A percentile compares a stretch with the other conserved stretches of the same genome.
phyloP scores from a whole-genome alignment of 1,140 invertebrate species.

The Achroia grisella region DNA sequence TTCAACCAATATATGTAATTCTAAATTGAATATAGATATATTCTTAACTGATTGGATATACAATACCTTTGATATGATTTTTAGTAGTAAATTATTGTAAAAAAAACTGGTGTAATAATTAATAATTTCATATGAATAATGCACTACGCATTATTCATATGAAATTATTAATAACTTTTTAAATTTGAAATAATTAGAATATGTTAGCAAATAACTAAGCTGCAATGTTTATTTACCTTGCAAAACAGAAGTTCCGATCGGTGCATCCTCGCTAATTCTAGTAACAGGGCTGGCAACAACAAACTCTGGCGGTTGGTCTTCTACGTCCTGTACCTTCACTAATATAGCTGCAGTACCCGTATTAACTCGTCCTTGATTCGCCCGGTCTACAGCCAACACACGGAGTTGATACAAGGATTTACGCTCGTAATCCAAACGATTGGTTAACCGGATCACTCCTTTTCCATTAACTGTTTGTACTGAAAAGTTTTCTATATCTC shows the following conservation, averaged over 20 bases:
- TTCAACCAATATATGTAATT: too few relatives aligned
- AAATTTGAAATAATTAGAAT: too few relatives aligned
- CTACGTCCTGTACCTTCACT: constrained; percentile 89
- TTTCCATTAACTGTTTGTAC: constrained; percentile 90
- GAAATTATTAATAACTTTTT: too few relatives aligned
- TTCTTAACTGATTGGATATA: too few relatives aligned
- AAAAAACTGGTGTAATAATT: too few relatives aligned
- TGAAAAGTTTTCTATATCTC: constrained; percentile 85
- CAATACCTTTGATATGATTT: too few relatives aligned
- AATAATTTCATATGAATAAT: too few relatives aligned
- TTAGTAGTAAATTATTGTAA: too few relatives aligned
- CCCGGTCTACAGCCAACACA: constrained; percentile 88
- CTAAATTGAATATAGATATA: too few relatives aligned
- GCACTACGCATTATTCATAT: too few relatives aligned
- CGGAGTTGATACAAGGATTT: constrained; percentile 92
- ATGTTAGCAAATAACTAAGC: too few relatives aligned
- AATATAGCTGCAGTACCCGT: constrained; percentile 92
- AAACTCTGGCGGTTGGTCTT: constrained; percentile 94
- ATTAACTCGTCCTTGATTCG: constrained; percentile 83
- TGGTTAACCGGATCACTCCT: constrained; percentile 87
- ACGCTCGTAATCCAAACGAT: constrained; percentile 88
- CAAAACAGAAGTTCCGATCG: constrained; percentile 85
- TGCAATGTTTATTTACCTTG: constrained; percentile 75
- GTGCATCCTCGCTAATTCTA: constrained; percentile 88
- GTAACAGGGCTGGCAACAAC: constrained; percentile 89